These are phyloP conservation scores for Spatulosminthurus flaviceps DNA, from an alignment of 2,888 invertebrate species.

Conservation along the genomic window DNA sequence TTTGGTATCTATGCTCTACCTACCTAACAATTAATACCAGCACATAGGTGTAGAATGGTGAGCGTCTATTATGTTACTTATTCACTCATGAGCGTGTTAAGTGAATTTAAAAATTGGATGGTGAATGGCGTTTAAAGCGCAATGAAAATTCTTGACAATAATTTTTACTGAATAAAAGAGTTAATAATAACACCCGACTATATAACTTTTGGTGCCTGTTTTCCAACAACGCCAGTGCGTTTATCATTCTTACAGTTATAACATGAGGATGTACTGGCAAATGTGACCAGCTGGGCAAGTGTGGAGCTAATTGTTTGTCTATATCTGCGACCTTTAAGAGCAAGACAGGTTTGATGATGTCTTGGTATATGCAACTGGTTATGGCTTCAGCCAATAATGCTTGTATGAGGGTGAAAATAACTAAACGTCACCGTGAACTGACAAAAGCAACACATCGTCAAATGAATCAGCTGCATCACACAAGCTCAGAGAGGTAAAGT, in stretches of 20 bases:
- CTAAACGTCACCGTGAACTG: too few relatives aligned
- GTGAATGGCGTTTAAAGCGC: neutral
- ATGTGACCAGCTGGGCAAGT: neutral
- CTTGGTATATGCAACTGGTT: constrained; percentile 2
- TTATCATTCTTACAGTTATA: neutral
- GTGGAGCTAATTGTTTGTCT: constrained; percentile 3
- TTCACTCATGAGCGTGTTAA: too few relatives aligned
- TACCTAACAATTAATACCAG: constrained; percentile 33
- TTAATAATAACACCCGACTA: neutral
- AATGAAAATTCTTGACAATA: constrained; percentile 13
- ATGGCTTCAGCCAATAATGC: neutral
- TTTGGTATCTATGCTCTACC: constrained; percentile 34
- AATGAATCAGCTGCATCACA: too few relatives aligned
- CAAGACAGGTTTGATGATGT: constrained; percentile 10
- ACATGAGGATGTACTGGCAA: neutral
- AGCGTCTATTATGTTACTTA: too few relatives aligned
- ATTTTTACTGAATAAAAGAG: constrained; percentile 11
- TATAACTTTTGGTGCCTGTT: neutral
- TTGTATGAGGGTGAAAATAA: too few relatives aligned
- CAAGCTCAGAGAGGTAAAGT: too few relatives aligned
- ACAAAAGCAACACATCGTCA: too few relatives aligned
- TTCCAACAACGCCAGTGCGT: neutral
- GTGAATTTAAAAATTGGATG: too few relatives aligned
- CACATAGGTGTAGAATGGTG: too few relatives aligned
- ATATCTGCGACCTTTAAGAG: neutral